Evolutionary conservation across 2,888 invertebrate species (phyloP), one percentile per base, ranked within the genome.

Genomic region (Sturmia bella): DNA sequence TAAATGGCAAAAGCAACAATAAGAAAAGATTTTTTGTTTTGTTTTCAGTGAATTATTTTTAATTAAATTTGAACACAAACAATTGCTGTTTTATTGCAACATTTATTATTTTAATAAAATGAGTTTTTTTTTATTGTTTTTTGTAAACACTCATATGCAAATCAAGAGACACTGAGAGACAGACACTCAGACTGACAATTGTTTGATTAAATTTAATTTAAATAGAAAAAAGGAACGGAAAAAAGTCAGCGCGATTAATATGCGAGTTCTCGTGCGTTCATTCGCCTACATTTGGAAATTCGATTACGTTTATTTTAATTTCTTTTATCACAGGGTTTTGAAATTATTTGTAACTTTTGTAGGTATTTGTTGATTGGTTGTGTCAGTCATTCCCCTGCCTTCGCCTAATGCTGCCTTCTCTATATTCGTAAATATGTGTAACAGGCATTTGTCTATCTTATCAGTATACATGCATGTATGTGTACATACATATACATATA

Each of bases 361-460:
- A 73, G 45, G 32, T 64, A 52, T 45, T 39, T 56, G n/a, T 37
- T n/a, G 32, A n/a, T 32, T 41, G 13, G 39, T 5, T 15, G 27
- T 27, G n/a, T 13, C 41, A 24, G 21, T 21, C 5, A 24, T n/a
- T 39, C 15, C 32, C 52, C 24, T 17, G 15, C 17, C 39, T 39
- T 57, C 21, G 4, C 21, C 21, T 15, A 7, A 3, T 32, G 7
- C 1, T 17, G 3, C 17, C 6, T n/a, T 17, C 2, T 17, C 5
- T 1, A 0, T 15, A 19, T 7, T 12, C 21, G 0, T 57, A n/a
- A 64, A 11, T 68, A 24, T 54, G 43, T 69, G 15, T n/a, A 54
- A 50, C 64, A 73, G 24, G 64, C 68, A 61, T 72, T 56, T 59
- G 45, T 72, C 54, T 79, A 82, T 78, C 82, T 82, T 82, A 82